phyloP scores from a whole-genome alignment of 2,888 invertebrate genomes.

The Heteromurus nitidus region DNA sequence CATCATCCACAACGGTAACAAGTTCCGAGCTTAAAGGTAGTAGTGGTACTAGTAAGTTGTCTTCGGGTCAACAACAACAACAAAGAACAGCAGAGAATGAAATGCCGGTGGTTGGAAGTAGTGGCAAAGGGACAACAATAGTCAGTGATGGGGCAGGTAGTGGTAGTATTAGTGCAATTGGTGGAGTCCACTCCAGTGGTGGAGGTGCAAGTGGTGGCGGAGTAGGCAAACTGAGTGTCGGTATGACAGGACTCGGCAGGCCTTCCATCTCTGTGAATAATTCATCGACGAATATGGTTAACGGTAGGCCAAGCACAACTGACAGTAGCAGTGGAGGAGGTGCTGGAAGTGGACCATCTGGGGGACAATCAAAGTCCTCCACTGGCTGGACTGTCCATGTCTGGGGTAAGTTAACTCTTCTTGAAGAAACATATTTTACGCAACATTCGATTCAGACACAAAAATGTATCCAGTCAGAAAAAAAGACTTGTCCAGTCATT shows the following conservation, averaged over 20 bases:
- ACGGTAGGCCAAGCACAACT: neutral
- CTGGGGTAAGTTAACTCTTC: conserved; percentile 84
- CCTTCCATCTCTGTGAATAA: conserved; percentile 46
- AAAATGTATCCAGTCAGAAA: too few species aligned
- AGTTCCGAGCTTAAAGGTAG: conserved; percentile 14
- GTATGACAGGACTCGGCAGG: conserved; percentile 38
- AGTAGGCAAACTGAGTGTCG: conserved; percentile 11
- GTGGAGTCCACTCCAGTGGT: conserved; percentile 15
- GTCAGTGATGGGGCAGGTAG: conserved; percentile 23
- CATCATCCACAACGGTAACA: conserved; percentile 2
- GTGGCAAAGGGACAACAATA: conserved; percentile 33
- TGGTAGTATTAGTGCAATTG: conserved; percentile 20
- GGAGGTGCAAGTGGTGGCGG: neutral
- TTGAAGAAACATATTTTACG: too few species aligned
- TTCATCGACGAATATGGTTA: conserved; percentile 21
- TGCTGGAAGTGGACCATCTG: conserved; percentile 75
- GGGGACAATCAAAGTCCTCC: conserved; percentile 74
- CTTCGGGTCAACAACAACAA: conserved; percentile 22
- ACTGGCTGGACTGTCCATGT: conserved; percentile 85
- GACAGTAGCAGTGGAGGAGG: conserved; percentile 4
- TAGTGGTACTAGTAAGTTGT: conserved; percentile 14
- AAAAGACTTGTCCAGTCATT: too few species aligned
- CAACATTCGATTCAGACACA: too few species aligned
- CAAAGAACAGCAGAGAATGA: conserved; percentile 47
- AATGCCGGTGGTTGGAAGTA: conserved; percentile 51